Evolutionary conservation across 2,888 invertebrate genomes (phyloP).

Genomic region (Stenurella melanura): DNA sequence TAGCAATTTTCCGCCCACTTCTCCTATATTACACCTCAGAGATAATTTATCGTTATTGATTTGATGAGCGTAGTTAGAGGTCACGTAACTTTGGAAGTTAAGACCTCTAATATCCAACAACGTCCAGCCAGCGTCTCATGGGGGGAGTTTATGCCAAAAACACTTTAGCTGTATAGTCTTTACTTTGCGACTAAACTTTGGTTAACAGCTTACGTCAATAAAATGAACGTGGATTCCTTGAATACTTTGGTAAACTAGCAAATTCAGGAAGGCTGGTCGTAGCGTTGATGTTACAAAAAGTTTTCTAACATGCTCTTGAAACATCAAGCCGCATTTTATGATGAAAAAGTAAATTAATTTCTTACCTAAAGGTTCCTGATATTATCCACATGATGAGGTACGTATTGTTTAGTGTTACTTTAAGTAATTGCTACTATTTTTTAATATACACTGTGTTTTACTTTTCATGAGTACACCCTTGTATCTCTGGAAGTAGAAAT

Average conservation of each 20-base stretch:
- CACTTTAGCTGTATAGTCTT: neutral
- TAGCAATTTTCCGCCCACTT: neutral
- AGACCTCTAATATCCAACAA: neutral
- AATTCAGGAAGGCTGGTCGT: neutral
- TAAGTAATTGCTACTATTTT: no score
- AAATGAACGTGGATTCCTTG: neutral
- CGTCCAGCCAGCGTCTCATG: neutral
- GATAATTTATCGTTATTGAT: neutral
- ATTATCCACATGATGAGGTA: no score
- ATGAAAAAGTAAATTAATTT: neutral
- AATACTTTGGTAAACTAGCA: neutral
- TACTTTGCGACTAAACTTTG: neutral
- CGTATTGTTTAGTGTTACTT: no score
- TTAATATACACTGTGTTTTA: no score
- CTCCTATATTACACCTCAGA: neutral
- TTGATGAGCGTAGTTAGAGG: neutral
- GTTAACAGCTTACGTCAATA: neutral
- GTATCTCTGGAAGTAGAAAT: no score
- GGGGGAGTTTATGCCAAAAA: neutral
- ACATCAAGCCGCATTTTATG: neutral
- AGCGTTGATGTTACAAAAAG: neutral
- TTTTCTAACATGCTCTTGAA: neutral
- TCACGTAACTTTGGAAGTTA: neutral
- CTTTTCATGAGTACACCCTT: no score
- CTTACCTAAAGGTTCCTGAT: neutral